Conservation (phyloP, 1,140 invertebrate genomes). For the Popillia japonica region DNA sequence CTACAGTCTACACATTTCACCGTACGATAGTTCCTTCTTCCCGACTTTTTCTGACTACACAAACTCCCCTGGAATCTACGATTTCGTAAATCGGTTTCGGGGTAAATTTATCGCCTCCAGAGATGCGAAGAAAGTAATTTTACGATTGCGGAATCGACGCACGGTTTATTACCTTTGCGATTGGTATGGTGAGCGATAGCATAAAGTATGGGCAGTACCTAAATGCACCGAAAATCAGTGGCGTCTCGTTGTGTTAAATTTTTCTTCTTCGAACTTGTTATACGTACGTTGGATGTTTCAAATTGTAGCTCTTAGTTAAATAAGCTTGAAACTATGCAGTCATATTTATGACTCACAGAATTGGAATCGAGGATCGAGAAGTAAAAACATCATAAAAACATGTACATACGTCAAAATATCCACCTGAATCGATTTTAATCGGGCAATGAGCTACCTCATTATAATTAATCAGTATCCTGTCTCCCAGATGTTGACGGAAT, state of each 20-base stretch:
- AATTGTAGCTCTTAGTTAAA: too few relatives aligned
- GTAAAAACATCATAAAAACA: too few relatives aligned
- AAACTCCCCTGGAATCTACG: constrained; percentile 1
- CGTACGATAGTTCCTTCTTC: background rate
- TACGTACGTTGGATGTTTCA: too few relatives aligned
- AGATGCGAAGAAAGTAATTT: constrained; percentile 32
- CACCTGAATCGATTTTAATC: background rate
- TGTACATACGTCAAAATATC: too few relatives aligned
- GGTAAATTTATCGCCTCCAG: constrained; percentile 12
- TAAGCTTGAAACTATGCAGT: too few relatives aligned
- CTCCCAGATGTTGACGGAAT: background rate
- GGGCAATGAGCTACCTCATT: background rate
- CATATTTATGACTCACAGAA: too few relatives aligned
- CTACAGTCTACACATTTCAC: background rate
- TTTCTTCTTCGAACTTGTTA: too few relatives aligned
- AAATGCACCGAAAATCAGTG: too few relatives aligned
- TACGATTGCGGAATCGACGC: constrained; percentile 5
- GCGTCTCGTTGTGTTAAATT: too few relatives aligned
- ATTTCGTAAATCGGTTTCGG: constrained; percentile 30
- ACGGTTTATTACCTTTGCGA: background rate
- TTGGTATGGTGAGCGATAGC: too few relatives aligned
- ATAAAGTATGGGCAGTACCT: too few relatives aligned
- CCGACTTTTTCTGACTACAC: background rate
- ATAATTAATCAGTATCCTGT: background rate
- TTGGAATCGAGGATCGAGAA: too few relatives aligned